phyloP scores from a whole-genome alignment of 2,888 invertebrate genomes.

The Dysmachus trigonus region DNA sequence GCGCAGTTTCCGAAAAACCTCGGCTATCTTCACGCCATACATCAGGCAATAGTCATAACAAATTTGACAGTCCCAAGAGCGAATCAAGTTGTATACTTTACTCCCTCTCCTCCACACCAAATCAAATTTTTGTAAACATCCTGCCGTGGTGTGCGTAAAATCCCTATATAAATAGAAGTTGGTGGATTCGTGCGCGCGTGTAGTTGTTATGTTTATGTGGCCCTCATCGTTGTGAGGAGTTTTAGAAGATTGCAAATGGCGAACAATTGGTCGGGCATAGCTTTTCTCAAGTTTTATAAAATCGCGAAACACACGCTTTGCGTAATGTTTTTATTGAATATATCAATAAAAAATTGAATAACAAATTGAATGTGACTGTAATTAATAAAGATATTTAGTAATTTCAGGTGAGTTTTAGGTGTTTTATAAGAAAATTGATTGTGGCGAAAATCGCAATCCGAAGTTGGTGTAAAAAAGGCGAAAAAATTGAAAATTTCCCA shows the following conservation, averaged over 20 bases:
- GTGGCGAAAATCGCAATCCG: conserved; percentile 1
- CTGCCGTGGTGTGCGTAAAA: neutral
- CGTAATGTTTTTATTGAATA: conserved; percentile 56
- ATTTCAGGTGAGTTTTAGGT: conserved; percentile 54
- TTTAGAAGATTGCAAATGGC: conserved; percentile 56
- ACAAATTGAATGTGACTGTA: conserved; percentile 53
- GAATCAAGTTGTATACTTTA: neutral
- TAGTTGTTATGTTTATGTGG: conserved; percentile 34
- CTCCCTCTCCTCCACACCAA: conserved; percentile 5
- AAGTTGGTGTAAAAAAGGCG: neutral
- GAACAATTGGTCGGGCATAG: conserved; percentile 55
- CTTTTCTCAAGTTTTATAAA: conserved; percentile 54
- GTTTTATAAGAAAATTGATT: conserved; percentile 37
- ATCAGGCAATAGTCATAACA: neutral
- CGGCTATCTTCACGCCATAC: neutral
- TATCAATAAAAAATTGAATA: conserved; percentile 53
- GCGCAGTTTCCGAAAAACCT: neutral
- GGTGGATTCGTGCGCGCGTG: neutral
- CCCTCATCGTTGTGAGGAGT: neutral
- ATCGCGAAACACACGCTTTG: conserved; percentile 52
- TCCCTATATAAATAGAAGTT: conserved; percentile 8
- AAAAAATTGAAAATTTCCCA: conserved; percentile 37
- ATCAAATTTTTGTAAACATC: conserved; percentile 42
- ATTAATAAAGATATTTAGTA: conserved; percentile 52
- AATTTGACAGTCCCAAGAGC: neutral